Evolutionary conservation across 2,888 invertebrate species (phyloP).

Genomic region (Drosophila recens): DNA sequence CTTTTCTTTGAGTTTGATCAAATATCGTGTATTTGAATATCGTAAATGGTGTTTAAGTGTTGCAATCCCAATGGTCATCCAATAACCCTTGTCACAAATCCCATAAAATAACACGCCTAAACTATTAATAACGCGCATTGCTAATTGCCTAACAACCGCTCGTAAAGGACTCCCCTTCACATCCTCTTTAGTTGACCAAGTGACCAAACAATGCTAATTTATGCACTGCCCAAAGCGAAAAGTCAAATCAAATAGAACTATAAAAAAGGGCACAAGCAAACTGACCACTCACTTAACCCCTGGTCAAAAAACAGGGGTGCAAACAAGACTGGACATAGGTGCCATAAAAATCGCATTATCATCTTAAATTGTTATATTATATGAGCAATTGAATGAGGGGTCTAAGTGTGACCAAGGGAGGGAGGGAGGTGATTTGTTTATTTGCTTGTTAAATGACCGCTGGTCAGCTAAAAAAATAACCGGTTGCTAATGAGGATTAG

Average conservation of each 20-base stretch:
- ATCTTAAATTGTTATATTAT: conserved; percentile 60
- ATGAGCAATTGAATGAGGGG: conserved; percentile 28
- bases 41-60: background rate
- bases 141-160: conserved; percentile 61
- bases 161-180: conserved; percentile 30
- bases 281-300: conserved; percentile 61
- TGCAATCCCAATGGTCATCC: background rate
- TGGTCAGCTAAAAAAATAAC: conserved; percentile 40
- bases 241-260: conserved; percentile 73
- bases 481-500: conserved; percentile 29
- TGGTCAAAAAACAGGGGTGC: conserved; percentile 59
- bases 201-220: conserved; percentile 68
- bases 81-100: background rate
- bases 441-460: conserved; percentile 52
- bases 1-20: background rate
- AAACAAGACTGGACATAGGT: conserved; percentile 42
- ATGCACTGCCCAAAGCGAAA: conserved; percentile 75
- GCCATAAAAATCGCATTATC: conserved; percentile 70
- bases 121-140: conserved; percentile 62
- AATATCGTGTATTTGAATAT: conserved; percentile 12
- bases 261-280: conserved; percentile 57
- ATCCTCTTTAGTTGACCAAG: conserved; percentile 16
- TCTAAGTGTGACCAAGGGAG: conserved; percentile 16
- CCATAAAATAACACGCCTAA: conserved; percentile 31
- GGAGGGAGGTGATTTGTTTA: conserved; percentile 28